phyloP scores from a whole-genome alignment of 2,888 invertebrate species.

The Epistrophe grossulariae region DNA sequence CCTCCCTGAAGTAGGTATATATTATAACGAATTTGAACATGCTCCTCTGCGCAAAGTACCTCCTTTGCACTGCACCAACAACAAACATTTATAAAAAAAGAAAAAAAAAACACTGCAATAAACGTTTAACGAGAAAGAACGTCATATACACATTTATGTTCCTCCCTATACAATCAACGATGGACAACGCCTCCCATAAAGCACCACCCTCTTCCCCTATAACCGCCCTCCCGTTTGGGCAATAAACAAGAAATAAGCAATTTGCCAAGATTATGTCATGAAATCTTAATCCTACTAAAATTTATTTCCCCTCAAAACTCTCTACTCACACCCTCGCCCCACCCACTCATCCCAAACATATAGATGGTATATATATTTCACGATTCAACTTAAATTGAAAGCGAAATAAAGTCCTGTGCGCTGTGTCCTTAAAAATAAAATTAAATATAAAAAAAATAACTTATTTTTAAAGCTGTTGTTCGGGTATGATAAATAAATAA shows the following conservation, averaged over 20 bases:
- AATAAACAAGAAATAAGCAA: constrained; percentile 46
- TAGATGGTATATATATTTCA: background rate
- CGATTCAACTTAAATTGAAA: constrained; percentile 53
- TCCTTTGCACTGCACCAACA: constrained; percentile 39
- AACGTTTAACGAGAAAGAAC: constrained; percentile 70
- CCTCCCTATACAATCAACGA: constrained; percentile 64
- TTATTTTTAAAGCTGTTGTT: constrained; percentile 24
- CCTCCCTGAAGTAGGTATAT: background rate
- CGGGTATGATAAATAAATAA: background rate
- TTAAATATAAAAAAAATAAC: background rate
- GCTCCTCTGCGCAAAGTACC: background rate
- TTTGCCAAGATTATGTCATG: constrained; percentile 68
- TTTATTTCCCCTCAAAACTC: constrained; percentile 30
- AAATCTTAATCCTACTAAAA: constrained; percentile 67
- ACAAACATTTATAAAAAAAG: constrained; percentile 18
- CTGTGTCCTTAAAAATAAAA: constrained; percentile 38
- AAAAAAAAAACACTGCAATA: constrained; percentile 51
- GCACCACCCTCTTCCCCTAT: background rate
- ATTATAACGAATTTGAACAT: background rate
- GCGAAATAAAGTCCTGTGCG: constrained; percentile 34
- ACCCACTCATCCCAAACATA: background rate
- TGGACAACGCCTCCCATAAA: constrained; percentile 30
- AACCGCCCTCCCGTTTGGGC: background rate
- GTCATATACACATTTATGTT: constrained; percentile 58
- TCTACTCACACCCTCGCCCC: background rate